These are phyloP conservation scores for Diadophis punctatus DNA, from an alignment of 2,113 vertebrate genomes.

Conservation along the genomic window DNA sequence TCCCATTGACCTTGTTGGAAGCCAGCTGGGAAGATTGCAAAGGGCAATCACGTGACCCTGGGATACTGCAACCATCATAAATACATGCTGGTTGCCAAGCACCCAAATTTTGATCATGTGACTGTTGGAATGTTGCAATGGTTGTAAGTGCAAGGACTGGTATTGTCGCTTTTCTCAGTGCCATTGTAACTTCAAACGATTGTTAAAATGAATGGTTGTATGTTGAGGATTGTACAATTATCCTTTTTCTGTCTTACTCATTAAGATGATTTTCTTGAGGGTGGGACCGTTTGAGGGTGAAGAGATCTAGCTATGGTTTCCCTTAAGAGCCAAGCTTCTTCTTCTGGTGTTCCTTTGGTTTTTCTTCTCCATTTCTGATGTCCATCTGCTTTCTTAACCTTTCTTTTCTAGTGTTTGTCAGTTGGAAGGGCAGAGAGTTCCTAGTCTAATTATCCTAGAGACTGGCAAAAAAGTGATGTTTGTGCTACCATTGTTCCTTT, in stretches of 20 bases:
- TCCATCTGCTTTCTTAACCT: background rate
- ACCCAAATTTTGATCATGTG: background rate
- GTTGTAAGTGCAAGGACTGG: background rate
- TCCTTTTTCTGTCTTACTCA: background rate
- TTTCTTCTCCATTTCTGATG: background rate
- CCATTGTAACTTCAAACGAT: background rate
- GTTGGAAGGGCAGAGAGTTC: background rate
- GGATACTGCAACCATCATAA: background rate
- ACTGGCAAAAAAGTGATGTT: background rate
- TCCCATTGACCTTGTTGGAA: background rate
- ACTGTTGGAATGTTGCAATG: background rate
- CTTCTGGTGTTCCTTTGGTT: background rate
- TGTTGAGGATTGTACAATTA: background rate
- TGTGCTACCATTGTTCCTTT: background rate
- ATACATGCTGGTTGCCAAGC: background rate
- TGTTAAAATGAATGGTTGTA: background rate
- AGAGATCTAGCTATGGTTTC: background rate
- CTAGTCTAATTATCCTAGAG: background rate
- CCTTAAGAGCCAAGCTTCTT: background rate
- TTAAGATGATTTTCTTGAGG: background rate
- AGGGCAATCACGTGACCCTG: background rate
- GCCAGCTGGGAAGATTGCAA: background rate
- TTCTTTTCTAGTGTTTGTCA: background rate
- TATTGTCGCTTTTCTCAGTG: background rate
- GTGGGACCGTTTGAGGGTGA: background rate